Conservation (phyloP, 2,113 vertebrate species). For the Entomyzon cyanotis region DNA sequence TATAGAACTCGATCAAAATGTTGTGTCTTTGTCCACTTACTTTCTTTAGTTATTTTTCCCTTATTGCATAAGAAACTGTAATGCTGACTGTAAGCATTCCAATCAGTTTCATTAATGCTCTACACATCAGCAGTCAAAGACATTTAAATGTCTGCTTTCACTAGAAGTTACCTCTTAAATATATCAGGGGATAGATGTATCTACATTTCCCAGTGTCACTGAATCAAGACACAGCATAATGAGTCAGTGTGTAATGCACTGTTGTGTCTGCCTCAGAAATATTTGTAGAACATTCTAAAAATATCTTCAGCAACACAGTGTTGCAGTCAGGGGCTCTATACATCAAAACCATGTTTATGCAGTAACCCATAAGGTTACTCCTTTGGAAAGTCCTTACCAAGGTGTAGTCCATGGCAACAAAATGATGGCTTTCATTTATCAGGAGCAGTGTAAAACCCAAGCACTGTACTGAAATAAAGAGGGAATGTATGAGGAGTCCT, state of each 20-base stretch:
- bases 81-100: not conserved
- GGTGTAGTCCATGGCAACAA: not conserved
- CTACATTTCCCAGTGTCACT: not conserved
- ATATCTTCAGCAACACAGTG: not conserved
- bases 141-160: not conserved
- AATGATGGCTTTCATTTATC: slow-evolving; percentile 11
- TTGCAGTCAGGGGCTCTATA: not conserved
- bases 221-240: slow-evolving; percentile 8
- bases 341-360: slow-evolving; percentile 44
- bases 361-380: not conserved
- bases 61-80: not conserved
- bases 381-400: slow-evolving; percentile 36
- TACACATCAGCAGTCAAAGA: not conserved
- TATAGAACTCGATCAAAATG: not conserved
- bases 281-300: slow-evolving; percentile 48
- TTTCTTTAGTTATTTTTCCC: not conserved
- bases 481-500: not conserved
- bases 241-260: not conserved
- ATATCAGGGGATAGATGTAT: not conserved
- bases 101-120: slow-evolving; percentile 3
- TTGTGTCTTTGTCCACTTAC: not conserved
- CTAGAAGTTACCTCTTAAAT: not conserved
- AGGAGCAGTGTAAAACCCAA: slow-evolving; percentile 24
- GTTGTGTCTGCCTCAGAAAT: slow-evolving; percentile 22
- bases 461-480: slow-evolving; percentile 29